A percentile compares a stretch with the other conserved stretches of the same genome.
These are phyloP conservation scores for Cavia porcellus DNA, from an alignment of 2,113 vertebrate species.

Conservation along the genomic window DNA sequence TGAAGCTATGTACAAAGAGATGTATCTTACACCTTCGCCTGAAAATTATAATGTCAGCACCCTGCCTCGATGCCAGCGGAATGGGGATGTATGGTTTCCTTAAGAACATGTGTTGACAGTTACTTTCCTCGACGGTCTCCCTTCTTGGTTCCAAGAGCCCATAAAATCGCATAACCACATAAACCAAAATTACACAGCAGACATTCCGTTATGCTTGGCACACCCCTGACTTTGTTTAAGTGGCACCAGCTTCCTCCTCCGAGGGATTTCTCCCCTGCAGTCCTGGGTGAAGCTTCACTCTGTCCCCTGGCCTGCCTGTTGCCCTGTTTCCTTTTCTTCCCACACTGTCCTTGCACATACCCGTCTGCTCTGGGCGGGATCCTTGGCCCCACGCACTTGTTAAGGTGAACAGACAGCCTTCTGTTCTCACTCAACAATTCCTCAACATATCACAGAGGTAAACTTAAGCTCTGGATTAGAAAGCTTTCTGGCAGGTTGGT, in stretches of 20 bases:
- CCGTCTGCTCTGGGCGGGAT: background rate
- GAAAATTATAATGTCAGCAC: slow-evolving; percentile 65
- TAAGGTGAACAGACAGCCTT: slow-evolving; percentile 38
- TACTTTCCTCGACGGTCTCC: slow-evolving; percentile 59
- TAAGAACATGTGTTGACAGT: slow-evolving; percentile 65
- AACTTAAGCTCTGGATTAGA: slow-evolving; percentile 58
- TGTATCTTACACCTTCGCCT: slow-evolving; percentile 25
- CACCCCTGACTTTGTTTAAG: background rate
- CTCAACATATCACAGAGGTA: background rate
- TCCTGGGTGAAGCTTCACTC: background rate
- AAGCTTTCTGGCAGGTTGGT: slow-evolving; percentile 44
- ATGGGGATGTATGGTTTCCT: slow-evolving; percentile 44
- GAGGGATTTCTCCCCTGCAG: background rate
- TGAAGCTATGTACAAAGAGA: background rate
- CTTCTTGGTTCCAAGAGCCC: slow-evolving; percentile 60
- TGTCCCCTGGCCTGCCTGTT: background rate
- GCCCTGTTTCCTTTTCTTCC: too few species aligned
- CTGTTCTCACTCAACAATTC: slow-evolving; percentile 34
- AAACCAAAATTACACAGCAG: slow-evolving; percentile 69
- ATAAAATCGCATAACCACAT: slow-evolving; percentile 68
- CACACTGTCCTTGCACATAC: background rate
- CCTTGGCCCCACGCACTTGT: background rate
- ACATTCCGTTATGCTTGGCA: slow-evolving; percentile 47
- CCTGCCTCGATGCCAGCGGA: background rate
- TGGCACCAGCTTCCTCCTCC: background rate